Evolutionary conservation across 2,113 vertebrate species (phyloP).

Genomic region (Chaenocephalus aceratus): DNA sequence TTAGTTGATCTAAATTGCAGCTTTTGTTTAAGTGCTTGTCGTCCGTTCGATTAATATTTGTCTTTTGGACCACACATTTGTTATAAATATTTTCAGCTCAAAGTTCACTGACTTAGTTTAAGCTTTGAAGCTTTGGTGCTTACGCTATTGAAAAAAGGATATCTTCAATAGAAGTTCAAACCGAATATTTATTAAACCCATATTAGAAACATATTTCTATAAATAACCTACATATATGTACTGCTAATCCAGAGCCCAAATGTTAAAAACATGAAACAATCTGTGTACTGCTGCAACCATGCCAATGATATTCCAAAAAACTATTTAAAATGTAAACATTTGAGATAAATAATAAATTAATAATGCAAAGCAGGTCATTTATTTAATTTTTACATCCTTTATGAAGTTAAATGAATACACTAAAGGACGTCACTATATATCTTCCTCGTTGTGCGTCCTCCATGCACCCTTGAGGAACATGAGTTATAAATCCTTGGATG

Average conservation of each 20-base stretch:
- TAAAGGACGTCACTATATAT: not conserved
- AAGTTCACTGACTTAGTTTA: not conserved
- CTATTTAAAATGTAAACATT: not conserved
- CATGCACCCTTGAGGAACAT: not conserved
- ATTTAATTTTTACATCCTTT: no score
- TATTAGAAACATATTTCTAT: not conserved
- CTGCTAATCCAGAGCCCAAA: not conserved
- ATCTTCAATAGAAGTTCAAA: not conserved
- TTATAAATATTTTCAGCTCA: not conserved
- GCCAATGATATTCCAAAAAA: not conserved
- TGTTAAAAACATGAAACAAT: not conserved
- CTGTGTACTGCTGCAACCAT: not conserved
- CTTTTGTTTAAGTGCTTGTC: no score
- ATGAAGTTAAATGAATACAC: not conserved
- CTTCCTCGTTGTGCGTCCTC: not conserved
- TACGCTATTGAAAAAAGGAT: not conserved
- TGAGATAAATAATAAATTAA: no score
- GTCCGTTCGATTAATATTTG: no score
- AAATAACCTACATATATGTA: not conserved
- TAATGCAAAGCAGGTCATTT: no score
- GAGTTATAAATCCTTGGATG: not conserved
- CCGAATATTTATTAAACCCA: not conserved
- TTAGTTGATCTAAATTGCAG: no score
- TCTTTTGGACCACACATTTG: not conserved
- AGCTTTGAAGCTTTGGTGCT: not conserved